Evolutionary conservation across 2,888 invertebrate genomes (phyloP).

Genomic region (Aradus depressus): DNA sequence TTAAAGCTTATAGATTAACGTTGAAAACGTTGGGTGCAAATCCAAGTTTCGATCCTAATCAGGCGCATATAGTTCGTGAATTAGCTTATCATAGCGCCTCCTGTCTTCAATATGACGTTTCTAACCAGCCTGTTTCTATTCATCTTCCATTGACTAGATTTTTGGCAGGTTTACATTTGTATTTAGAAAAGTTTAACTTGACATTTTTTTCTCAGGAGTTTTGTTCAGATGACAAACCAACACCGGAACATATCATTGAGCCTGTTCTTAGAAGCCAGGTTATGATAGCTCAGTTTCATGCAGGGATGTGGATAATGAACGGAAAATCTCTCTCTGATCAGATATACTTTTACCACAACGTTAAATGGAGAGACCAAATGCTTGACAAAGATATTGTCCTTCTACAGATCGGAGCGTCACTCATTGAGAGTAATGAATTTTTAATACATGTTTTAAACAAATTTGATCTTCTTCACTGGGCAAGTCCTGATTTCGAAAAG

Average conservation of each 20-base stretch:
- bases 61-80: constrained; percentile 41
- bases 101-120: constrained; percentile 82
- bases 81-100: constrained; percentile 62
- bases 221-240: constrained; percentile 47
- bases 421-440: constrained; percentile 83
- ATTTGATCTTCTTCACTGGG: constrained; percentile 78
- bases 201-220: constrained; percentile 67
- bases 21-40: constrained; percentile 54
- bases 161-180: constrained; percentile 76
- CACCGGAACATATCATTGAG: constrained; percentile 74
- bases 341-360: constrained; percentile 90
- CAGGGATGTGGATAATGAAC: constrained; percentile 96
- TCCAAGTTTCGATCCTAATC: constrained; percentile 31
- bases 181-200: constrained; percentile 62
- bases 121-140: constrained; percentile 77
- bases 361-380: constrained; percentile 90
- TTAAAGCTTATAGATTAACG: constrained; percentile 65
- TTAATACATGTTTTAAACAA: constrained; percentile 85
- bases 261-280: constrained; percentile 73
- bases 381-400: constrained; percentile 79
- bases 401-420: constrained; percentile 74
- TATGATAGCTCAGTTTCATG: constrained; percentile 79
- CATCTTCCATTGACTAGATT: constrained; percentile 88
- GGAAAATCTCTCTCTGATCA: constrained; percentile 95
- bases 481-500: constrained; percentile 53